Evolutionary conservation across 2,888 invertebrate species (phyloP).

Genomic region (Azorinus chamasolen): DNA sequence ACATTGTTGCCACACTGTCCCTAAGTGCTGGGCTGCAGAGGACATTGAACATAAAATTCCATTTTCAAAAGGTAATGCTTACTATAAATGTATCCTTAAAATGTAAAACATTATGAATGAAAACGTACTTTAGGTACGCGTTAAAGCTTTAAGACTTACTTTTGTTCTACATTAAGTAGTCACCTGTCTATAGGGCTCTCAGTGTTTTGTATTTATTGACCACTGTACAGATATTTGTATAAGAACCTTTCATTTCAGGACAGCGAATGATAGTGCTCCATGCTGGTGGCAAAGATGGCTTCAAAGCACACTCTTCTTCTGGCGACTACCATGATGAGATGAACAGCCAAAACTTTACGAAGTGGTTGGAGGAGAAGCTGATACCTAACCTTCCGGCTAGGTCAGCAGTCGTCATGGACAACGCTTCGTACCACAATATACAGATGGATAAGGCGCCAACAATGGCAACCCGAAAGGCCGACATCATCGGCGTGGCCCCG

Average conservation of each 20-base stretch:
- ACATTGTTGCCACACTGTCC: slow-evolving; percentile 5
- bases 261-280: slow-evolving; percentile 30
- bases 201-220: no score
- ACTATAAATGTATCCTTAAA: no score
- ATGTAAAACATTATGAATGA: no score
- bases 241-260: slow-evolving; percentile 12
- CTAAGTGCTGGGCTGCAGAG: slow-evolving; percentile 10
- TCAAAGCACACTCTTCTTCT: slow-evolving; percentile 11
- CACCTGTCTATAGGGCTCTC: no score
- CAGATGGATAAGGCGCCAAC: slow-evolving; percentile 11
- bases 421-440: slow-evolving; percentile 17
- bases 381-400: no score
- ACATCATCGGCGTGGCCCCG: neutral
- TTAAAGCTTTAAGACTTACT: no score
- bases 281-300: slow-evolving; percentile 16
- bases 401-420: slow-evolving; percentile 23
- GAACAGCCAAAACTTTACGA: slow-evolving; percentile 18
- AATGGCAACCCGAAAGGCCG: slow-evolving; percentile 5
- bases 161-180: no score
- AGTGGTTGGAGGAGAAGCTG: slow-evolving; percentile 10
- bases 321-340: slow-evolving; percentile 28
- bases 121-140: no score
- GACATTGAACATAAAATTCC: neutral
- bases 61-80: slow-evolving; percentile 16
- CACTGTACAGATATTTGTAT: no score